Conservation (phyloP, 2,797 vertebrate species). For the Echeneis naucrates region DNA sequence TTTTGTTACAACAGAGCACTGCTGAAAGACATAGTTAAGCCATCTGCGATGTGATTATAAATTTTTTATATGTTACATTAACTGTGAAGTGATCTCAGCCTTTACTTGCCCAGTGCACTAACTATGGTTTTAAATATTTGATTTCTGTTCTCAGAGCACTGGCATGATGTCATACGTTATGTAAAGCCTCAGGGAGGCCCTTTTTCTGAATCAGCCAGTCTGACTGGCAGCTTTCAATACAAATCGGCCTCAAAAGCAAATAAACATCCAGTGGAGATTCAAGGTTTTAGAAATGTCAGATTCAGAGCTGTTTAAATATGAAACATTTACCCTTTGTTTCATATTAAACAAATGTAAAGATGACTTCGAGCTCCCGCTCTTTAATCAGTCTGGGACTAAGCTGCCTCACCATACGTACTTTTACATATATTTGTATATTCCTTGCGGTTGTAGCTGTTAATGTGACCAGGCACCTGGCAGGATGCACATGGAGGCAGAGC, state of each 20-base stretch:
- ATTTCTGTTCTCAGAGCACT: constrained; percentile 39
- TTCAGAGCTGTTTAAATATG: too few relatives aligned
- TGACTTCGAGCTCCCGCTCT: neutral
- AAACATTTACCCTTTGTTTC: neutral
- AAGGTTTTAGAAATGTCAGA: neutral
- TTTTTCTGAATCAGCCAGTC: constrained; percentile 14
- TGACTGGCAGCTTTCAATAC: constrained; percentile 12
- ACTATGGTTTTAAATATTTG: constrained; percentile 71
- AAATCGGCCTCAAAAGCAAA: constrained; percentile 19
- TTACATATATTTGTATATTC: neutral
- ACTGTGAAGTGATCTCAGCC: constrained; percentile 29
- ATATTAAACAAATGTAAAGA: neutral
- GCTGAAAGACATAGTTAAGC: constrained; percentile 27
- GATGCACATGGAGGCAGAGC: neutral
- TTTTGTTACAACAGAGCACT: constrained; percentile 11
- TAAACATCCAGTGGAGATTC: constrained; percentile 6
- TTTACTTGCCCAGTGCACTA: constrained; percentile 48
- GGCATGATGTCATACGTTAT: constrained; percentile 69
- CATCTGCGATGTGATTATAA: constrained; percentile 45
- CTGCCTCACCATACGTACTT: neutral
- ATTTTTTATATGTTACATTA: constrained; percentile 62
- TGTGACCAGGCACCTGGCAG: neutral
- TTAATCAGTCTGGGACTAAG: neutral
- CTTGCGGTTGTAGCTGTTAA: neutral
- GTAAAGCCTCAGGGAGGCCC: constrained; percentile 48